Base-by-base conservation (phyloP, 2,888 invertebrate species). In the Zygothrica quintamaculata region DNA sequence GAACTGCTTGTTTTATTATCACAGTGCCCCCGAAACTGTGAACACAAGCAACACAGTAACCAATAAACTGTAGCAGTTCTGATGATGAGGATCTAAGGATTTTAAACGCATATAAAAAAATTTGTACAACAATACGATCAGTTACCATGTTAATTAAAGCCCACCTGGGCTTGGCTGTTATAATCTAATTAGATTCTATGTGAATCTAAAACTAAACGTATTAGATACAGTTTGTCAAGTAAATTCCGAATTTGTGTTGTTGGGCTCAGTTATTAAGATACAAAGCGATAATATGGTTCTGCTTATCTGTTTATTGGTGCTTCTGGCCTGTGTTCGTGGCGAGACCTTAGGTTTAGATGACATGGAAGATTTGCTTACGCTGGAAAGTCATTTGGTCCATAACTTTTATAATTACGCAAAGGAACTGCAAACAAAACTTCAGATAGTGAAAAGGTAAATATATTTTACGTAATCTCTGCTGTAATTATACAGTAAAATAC, bases 381-480 rank as follows among this genome's bases (percentile, higher is more conserved):
- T 68, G 11, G 68, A 68, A 25, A 31, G 22, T 0, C 13, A 36
- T 9, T 12, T 68, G 0, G 8, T 68, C 1, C 2, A 44, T 0
- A 69, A 68, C 9, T 52, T 68, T 6, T 11, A 25, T 1, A 36
- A 16, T 4, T 62, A 69, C 22, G 68, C 72, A 2, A 25, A 44
- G 0, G 56, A 39, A 13, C 9, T 79, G 26, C 36, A 53, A 3
- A 29, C 7, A 0, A 69, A 60, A 39, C 56, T 77, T 0, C 11
- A 26, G 3, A 3, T 58, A 0, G 47, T 80, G 3, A 52, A 67
- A 5, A 26, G 36, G 79, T 72, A 26, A 65, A 37, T 15, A 36
- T 12, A 11, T 22, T 1, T 9, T 31, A 18, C 11, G 12, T 11
- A 22, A 18, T 15, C 9, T 15, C 7, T 8, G 16, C 2, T 7